phyloP scores from a whole-genome alignment of 2,113 vertebrate genomes.

The Falco punctatus region DNA sequence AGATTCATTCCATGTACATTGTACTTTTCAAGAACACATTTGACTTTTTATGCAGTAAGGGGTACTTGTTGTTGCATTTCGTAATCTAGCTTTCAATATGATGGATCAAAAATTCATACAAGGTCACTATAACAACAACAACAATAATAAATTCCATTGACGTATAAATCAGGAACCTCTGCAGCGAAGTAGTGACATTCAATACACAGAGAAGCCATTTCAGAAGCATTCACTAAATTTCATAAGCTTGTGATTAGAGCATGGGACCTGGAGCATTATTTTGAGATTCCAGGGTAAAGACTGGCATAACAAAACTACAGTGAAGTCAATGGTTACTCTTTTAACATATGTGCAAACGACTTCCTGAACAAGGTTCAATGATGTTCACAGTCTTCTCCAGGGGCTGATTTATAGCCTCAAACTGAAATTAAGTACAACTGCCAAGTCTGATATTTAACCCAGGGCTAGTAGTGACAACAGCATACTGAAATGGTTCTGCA shows the following conservation, averaged over 20 bases:
- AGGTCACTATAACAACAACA: constrained; percentile 46
- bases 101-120: constrained; percentile 55
- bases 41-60: constrained; percentile 41
- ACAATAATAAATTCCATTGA: constrained; percentile 27
- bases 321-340: neutral
- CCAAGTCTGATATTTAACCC: neutral
- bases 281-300: neutral
- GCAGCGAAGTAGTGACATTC: constrained; percentile 5
- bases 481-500: neutral
- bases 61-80: constrained; percentile 10
- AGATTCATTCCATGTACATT: neutral
- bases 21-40: constrained; percentile 33
- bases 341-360: neutral
- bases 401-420: neutral
- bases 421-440: neutral
- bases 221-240: constrained; percentile 36
- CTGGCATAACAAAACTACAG: neutral
- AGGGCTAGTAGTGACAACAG: neutral
- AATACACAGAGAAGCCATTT: constrained; percentile 28
- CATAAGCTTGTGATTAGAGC: constrained; percentile 20
- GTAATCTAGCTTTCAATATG: constrained; percentile 37
- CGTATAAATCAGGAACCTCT: constrained; percentile 37
- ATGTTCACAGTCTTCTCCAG: neutral
- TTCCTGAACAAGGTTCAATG: neutral
- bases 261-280: neutral